These are phyloP conservation scores for Drosophila colorata DNA, from an alignment of 2,888 invertebrate species.

Conservation along the genomic window DNA sequence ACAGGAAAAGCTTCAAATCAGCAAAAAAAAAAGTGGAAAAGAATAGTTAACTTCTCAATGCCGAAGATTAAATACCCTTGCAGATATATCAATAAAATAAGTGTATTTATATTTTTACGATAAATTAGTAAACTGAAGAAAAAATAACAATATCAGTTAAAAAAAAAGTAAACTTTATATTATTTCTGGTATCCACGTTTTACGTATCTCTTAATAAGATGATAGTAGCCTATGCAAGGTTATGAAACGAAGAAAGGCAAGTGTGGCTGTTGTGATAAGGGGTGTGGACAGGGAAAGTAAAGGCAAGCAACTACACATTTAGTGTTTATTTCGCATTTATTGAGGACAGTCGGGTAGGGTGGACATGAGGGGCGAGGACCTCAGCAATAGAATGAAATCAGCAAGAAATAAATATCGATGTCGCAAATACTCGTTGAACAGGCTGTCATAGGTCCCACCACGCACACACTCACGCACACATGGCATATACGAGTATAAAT, in stretches of 20 bases:
- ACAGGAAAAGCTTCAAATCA: slow-evolving; percentile 77
- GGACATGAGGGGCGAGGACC: slow-evolving; percentile 11
- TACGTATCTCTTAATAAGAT: neutral
- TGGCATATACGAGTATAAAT: slow-evolving; percentile 66
- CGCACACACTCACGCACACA: slow-evolving; percentile 11
- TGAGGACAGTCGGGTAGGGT: slow-evolving; percentile 48
- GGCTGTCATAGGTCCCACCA: slow-evolving; percentile 54
- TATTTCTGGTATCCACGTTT: neutral
- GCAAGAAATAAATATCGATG: slow-evolving; percentile 79
- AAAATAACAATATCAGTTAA: neutral
- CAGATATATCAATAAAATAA: neutral
- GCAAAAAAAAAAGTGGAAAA: slow-evolving; percentile 52
- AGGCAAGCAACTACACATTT: slow-evolving; percentile 69
- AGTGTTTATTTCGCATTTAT: slow-evolving; percentile 80
- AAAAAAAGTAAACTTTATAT: neutral
- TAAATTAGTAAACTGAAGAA: too few relatives aligned
- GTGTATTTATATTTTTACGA: too few relatives aligned
- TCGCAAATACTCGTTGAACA: slow-evolving; percentile 48
- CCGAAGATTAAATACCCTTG: slow-evolving; percentile 6
- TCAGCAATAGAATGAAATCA: slow-evolving; percentile 72
- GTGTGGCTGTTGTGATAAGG: too few relatives aligned
- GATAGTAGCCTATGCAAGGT: neutral
- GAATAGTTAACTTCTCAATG: neutral
- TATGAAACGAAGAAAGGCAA: neutral
- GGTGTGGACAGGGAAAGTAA: slow-evolving; percentile 2